These are phyloP conservation scores for Axea sp. DNA, from an alignment of 2,888 invertebrate species.

Conservation along the genomic window DNA sequence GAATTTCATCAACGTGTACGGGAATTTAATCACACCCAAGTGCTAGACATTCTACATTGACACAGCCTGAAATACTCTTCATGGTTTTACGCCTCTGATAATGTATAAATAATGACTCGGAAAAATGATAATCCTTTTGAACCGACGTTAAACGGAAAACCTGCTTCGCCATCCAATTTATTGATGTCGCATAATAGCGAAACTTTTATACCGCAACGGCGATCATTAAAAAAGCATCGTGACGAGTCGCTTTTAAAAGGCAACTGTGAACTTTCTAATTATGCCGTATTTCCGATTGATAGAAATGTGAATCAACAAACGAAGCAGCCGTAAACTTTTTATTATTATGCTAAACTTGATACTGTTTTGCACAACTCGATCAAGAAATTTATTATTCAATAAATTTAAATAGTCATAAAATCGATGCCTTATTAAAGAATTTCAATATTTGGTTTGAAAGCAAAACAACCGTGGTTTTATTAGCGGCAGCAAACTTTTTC, in stretches of 20 bases:
- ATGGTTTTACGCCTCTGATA: constrained; percentile 20
- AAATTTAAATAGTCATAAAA: constrained; percentile 53
- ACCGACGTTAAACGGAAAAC: constrained; percentile 7
- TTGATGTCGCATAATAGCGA: constrained; percentile 27
- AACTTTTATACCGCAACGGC: constrained; percentile 24
- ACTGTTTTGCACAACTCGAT: background rate
- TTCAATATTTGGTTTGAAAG: constrained; percentile 39
- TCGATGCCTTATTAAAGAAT: constrained; percentile 39
- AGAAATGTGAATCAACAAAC: constrained; percentile 14
- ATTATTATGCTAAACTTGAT: constrained; percentile 8
- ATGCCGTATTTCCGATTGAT: constrained; percentile 33
- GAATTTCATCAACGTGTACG: constrained; percentile 36
- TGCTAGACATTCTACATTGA: constrained; percentile 32
- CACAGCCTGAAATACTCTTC: constrained; percentile 23
- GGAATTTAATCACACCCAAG: constrained; percentile 46
- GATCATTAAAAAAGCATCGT: constrained; percentile 31
- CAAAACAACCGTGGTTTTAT: constrained; percentile 46
- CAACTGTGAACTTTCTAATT: constrained; percentile 35
- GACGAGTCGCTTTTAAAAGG: constrained; percentile 14
- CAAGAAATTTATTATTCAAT: constrained; percentile 34
- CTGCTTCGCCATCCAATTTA: constrained; percentile 4
- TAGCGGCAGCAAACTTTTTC: constrained; percentile 45
- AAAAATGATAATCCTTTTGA: constrained; percentile 43
- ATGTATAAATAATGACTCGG: constrained; percentile 41
- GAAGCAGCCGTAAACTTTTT: constrained; percentile 19